phyloP scores from a whole-genome alignment of 2,797 vertebrate genomes.

The Chelon labrosus region DNA sequence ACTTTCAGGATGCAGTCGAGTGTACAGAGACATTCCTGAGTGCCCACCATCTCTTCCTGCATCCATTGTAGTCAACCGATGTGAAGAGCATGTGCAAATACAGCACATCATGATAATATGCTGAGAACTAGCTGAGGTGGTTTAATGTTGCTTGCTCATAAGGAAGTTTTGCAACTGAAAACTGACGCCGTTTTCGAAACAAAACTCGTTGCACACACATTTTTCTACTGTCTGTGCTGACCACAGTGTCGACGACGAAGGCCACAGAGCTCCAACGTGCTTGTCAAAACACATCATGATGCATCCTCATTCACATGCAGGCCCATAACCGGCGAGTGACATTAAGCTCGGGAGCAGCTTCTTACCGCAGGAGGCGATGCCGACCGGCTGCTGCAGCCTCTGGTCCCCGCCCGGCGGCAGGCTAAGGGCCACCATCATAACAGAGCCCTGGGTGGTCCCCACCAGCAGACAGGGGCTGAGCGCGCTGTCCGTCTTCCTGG shows the following conservation, averaged over 20 bases:
- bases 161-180: background rate
- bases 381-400: constrained; percentile 92
- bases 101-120: no score
- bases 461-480: constrained; percentile 92
- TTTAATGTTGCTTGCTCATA: background rate
- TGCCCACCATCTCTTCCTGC: background rate
- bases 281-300: background rate
- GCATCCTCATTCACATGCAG: background rate
- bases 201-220: no score
- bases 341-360: constrained; percentile 23
- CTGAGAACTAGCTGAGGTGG: background rate
- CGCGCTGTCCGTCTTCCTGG: constrained; percentile 87
- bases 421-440: constrained; percentile 90
- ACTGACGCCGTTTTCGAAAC: background rate
- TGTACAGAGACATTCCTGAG: background rate
- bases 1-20: background rate
- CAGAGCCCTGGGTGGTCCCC: constrained; percentile 93
- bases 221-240: no score
- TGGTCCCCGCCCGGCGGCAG: constrained; percentile 92
- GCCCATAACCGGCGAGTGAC: background rate
- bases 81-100: background rate
- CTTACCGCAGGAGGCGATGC: constrained; percentile 93
- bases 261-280: background rate
- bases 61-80: background rate
- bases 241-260: no score